Conservation (phyloP, 2,797 vertebrate genomes). For the Aphelocoma californica region DNA sequence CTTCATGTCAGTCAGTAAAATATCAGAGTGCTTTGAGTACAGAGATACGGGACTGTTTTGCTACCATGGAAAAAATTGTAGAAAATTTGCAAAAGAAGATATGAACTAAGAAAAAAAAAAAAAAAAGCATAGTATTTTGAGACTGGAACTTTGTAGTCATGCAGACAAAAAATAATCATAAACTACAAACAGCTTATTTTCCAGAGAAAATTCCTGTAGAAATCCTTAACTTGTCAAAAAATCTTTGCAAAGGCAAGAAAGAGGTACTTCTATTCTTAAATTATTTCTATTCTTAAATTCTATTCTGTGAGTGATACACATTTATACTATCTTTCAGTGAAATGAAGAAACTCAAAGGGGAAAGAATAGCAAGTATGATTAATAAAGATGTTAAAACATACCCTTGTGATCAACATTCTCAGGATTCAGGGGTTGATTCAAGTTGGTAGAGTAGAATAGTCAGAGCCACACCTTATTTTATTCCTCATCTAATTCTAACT, state of each 20-base stretch:
- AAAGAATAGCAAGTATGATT: neutral
- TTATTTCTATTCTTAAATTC: neutral
- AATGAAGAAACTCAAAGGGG: neutral
- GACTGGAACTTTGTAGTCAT: neutral
- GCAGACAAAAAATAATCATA: neutral
- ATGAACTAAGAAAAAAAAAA: neutral
- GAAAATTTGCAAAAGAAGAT: neutral
- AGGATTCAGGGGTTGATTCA: neutral
- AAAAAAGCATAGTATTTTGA: neutral
- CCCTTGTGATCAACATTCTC: rapidly evolving
- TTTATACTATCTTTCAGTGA: neutral
- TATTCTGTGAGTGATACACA: neutral
- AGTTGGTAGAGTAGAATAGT: neutral
- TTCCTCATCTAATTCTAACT: neutral
- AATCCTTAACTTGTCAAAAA: neutral
- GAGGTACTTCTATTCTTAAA: neutral
- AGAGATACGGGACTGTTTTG: neutral
- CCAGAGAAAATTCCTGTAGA: neutral
- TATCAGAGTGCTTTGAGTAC: neutral
- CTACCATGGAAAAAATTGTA: neutral
- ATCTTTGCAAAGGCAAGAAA: neutral
- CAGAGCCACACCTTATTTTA: neutral
- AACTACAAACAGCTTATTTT: neutral
- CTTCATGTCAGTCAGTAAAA: neutral
- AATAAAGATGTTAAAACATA: neutral